Conservation (phyloP, 1,140 invertebrate species). For the Drosophila ogumai region DNA sequence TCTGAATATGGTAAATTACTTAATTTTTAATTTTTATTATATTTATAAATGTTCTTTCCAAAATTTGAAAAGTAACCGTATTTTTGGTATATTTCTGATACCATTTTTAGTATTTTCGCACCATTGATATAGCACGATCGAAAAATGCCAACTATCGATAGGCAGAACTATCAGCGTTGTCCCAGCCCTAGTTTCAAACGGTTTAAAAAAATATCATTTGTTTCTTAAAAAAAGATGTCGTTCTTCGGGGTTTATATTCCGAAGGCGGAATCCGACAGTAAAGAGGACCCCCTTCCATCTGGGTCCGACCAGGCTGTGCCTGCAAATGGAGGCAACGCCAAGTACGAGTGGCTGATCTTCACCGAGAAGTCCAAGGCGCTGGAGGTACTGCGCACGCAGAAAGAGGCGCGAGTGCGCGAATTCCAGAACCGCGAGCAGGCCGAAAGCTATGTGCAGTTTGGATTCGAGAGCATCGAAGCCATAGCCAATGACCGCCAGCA, state of each 20-base stretch:
- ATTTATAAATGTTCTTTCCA: no score
- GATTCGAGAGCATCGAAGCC: constrained; percentile 84
- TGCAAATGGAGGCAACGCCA: neutral
- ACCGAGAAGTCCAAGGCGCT: constrained; percentile 90
- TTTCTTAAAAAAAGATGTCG: constrained; percentile 15
- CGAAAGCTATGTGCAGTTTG: constrained; percentile 88
- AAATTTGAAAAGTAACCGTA: neutral
- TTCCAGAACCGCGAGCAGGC: constrained; percentile 90
- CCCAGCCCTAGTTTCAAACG: constrained; percentile 9
- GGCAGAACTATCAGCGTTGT: constrained; percentile 5
- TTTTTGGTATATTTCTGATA: neutral
- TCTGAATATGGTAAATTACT: neutral
- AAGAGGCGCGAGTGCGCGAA: constrained; percentile 91
- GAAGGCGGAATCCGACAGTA: neutral
- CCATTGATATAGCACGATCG: constrained; percentile 1
- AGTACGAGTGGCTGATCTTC: constrained; percentile 86
- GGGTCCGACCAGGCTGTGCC: neutral
- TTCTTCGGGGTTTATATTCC: constrained; percentile 15
- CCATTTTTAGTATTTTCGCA: neutral
- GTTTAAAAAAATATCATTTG: constrained; percentile 11
- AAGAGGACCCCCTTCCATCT: neutral
- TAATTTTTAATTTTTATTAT: neutral
- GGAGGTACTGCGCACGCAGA: constrained; percentile 89
- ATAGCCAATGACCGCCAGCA: constrained; percentile 13
- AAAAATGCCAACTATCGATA: neutral